Conservation (phyloP, 1,140 invertebrate genomes). For the Berghia stephanieae region DNA sequence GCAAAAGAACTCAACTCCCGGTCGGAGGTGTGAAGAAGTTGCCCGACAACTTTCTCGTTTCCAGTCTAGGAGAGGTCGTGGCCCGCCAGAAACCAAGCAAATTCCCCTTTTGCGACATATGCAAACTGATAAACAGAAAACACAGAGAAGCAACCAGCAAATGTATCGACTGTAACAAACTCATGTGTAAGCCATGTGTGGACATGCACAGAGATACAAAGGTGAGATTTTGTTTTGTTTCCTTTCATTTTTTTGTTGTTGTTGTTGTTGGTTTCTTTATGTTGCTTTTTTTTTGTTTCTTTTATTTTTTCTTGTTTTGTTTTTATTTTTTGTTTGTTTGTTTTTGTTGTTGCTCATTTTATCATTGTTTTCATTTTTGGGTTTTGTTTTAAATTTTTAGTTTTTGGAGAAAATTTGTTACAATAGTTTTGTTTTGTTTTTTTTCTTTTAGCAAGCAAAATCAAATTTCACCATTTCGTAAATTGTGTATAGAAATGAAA, state of each 20-base stretch:
- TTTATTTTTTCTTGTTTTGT: not conserved
- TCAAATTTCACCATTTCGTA: too few relatives aligned
- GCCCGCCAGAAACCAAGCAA: constrained; percentile 62
- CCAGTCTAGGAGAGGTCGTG: constrained; percentile 62
- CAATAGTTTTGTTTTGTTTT: too few relatives aligned
- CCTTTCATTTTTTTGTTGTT: not conserved
- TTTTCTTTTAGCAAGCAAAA: too few relatives aligned
- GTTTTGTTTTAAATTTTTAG: too few relatives aligned
- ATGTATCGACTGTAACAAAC: constrained; percentile 68
- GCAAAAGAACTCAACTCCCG: constrained; percentile 67
- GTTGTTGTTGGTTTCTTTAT: not conserved
- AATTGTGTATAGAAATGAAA: too few relatives aligned
- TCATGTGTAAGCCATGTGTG: constrained; percentile 66
- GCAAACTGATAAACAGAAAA: constrained; percentile 64
- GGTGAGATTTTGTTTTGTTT: constrained; percentile 26
- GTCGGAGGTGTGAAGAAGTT: constrained; percentile 68
- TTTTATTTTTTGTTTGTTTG: not conserved
- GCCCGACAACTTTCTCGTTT: constrained; percentile 68
- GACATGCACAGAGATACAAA: constrained; percentile 65
- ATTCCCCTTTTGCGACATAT: constrained; percentile 67
- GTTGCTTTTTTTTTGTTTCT: not conserved
- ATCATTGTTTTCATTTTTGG: too few relatives aligned
- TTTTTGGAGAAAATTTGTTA: too few relatives aligned
- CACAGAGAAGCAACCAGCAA: constrained; percentile 66
- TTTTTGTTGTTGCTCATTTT: not conserved